Percentiles rank a stretch among this genome's conserved stretches.
Evolutionary conservation across 2,797 vertebrate species (phyloP).

Genomic region (Falco concolor): DNA sequence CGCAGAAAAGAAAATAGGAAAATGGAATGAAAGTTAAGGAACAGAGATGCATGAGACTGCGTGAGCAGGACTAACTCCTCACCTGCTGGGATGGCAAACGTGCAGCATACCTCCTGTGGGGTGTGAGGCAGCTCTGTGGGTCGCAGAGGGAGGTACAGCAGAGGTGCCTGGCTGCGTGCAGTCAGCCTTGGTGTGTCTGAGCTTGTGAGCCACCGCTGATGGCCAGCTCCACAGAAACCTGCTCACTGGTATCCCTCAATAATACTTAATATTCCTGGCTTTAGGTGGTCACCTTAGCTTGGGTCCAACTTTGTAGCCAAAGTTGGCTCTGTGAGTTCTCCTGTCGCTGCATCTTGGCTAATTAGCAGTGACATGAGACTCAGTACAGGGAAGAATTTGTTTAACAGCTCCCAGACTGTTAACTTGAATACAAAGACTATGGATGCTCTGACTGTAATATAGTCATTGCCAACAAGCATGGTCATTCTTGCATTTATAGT

Average conservation of each 20-base stretch:
- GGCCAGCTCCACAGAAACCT: background rate
- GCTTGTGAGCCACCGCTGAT: background rate
- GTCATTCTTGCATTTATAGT: background rate
- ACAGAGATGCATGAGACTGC: background rate
- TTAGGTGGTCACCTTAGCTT: background rate
- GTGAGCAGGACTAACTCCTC: background rate
- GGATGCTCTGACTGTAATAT: background rate
- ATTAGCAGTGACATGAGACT: background rate
- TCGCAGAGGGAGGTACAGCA: background rate
- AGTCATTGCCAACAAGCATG: background rate
- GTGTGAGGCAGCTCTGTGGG: background rate
- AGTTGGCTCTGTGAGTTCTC: background rate
- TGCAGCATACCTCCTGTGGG: background rate
- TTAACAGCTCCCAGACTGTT: background rate
- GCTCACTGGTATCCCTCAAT: background rate
- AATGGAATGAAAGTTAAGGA: conserved; percentile 9
- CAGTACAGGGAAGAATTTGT: background rate
- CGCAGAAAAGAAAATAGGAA: background rate
- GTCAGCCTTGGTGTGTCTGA: background rate
- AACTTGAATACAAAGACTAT: background rate
- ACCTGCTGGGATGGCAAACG: rapidly evolving
- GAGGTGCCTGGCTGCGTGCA: background rate
- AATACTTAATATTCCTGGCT: background rate
- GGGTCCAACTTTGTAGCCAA: background rate
- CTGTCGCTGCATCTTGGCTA: background rate